phyloP scores from a whole-genome alignment of 2,888 invertebrate species.

The Esperia sulphurella region DNA sequence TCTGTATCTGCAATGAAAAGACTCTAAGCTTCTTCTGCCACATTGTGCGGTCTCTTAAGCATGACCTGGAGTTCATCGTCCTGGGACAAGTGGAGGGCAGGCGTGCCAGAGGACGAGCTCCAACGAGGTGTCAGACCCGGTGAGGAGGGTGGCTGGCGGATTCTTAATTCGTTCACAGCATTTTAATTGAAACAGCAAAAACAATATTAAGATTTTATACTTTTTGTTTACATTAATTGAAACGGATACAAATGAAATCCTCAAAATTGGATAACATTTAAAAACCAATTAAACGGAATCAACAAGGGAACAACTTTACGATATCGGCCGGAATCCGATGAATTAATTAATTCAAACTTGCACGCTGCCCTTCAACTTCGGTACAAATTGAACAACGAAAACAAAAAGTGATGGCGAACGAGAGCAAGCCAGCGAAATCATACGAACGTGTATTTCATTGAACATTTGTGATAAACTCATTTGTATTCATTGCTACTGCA shows the following conservation, averaged over 20 bases:
- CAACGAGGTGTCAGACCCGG: too few relatives aligned
- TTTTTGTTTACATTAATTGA: not conserved
- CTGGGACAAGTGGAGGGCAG: too few relatives aligned
- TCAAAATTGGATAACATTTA: slow-evolving; percentile 1
- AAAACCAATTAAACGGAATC: not conserved
- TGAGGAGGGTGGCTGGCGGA: too few relatives aligned
- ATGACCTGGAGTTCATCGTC: too few relatives aligned
- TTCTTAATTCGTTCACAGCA: too few relatives aligned
- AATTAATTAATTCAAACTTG: slow-evolving; percentile 13
- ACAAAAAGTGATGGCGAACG: slow-evolving; percentile 7
- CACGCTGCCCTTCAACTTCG: not conserved
- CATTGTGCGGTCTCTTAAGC: too few relatives aligned
- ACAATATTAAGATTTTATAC: not conserved
- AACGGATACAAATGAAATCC: not conserved
- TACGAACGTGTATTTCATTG: not conserved
- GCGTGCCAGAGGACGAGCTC: too few relatives aligned
- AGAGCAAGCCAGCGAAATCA: not conserved
- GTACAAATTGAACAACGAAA: slow-evolving; percentile 9
- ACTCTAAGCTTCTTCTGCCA: too few relatives aligned
- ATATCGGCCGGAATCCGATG: not conserved
- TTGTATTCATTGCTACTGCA: too few relatives aligned
- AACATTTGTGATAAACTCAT: too few relatives aligned
- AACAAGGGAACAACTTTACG: not conserved
- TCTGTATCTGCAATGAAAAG: too few relatives aligned
- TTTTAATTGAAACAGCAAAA: too few relatives aligned